Evolutionary conservation across 2,113 vertebrate genomes (phyloP), one percentile per base, ranked within the genome.

Genomic region (Chrysemys picta): DNA sequence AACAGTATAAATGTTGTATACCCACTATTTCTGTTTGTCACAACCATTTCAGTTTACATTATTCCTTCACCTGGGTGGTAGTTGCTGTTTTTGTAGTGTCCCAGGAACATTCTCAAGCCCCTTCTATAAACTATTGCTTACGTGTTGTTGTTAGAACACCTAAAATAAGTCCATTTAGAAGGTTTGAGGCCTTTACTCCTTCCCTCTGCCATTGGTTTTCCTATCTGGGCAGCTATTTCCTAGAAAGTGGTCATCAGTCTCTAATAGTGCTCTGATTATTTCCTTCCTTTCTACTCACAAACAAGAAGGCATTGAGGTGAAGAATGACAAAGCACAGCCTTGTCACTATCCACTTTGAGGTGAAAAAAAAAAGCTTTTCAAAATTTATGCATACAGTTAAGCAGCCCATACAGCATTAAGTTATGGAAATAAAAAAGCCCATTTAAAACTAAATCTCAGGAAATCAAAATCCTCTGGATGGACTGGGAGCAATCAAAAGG

Each of bases 161-260:
- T 93, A 89, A 86, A 93, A 50, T 93, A 56, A 90, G 57, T 85
- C 92, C 56, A 49, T 89, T 84, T 79, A 85, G 19, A 89, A 57
- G 53, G 42, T 85, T 59, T 91, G 82, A 12, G 88, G 62, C 59
- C 93, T 83, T 80, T 92, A 80, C 19, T 75, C 3, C 21, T 45
- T 84, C 2, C 65, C 17, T 90, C 57, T 96, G 82, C 49, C 57
- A 57, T 94, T 93, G 49, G 90, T 95, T 96, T 90, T 93, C 93
- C 94, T 93, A 53, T 93, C 93, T 98, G 97, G 98, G 93, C 89
- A 96, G 52, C 91, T 90, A 10, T 96, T 97, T 97, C 72, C 86
- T 92, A 56, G 89, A 93, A 86, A 89, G 87, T 78, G 86, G 27
- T 93, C 88, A 69, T 50, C 81, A 95, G 82, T 54, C 0, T 0